Conservation (phyloP, 2,888 invertebrate species). For the Metacarcinus magister region DNA sequence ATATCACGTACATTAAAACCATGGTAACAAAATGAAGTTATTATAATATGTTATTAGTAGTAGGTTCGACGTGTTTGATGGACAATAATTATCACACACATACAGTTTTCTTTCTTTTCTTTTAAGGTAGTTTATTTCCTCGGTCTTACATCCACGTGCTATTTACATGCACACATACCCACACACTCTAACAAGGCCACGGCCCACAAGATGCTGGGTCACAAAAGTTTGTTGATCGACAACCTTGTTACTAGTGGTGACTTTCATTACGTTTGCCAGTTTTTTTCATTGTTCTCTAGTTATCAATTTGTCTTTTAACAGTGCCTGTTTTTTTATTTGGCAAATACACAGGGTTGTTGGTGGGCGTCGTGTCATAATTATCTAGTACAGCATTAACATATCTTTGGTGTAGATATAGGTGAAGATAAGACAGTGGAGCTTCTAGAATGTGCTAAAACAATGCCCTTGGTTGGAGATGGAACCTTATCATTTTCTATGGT, state of each 20-base stretch:
- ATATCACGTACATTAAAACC: neutral
- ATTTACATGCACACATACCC: neutral
- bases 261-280: neutral
- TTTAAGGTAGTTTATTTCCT: neutral
- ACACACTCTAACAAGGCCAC: too few species aligned
- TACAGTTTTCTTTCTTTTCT: neutral
- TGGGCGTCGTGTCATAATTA: neutral
- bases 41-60: too few species aligned
- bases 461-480: neutral
- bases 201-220: neutral
- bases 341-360: neutral
- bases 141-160: too few species aligned
- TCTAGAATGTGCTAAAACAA: neutral
- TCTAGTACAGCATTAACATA: neutral
- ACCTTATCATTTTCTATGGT: neutral
- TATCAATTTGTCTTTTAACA: neutral
- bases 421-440: neutral
- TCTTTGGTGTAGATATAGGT: neutral
- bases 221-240: neutral
- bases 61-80: too few species aligned
- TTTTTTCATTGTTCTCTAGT: neutral
- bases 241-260: neutral
- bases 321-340: neutral
- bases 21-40: too few species aligned
- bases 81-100: neutral